These are phyloP conservation scores for Diorhabda sublineata DNA, from an alignment of 1,140 invertebrate species.

Conservation along the genomic window DNA sequence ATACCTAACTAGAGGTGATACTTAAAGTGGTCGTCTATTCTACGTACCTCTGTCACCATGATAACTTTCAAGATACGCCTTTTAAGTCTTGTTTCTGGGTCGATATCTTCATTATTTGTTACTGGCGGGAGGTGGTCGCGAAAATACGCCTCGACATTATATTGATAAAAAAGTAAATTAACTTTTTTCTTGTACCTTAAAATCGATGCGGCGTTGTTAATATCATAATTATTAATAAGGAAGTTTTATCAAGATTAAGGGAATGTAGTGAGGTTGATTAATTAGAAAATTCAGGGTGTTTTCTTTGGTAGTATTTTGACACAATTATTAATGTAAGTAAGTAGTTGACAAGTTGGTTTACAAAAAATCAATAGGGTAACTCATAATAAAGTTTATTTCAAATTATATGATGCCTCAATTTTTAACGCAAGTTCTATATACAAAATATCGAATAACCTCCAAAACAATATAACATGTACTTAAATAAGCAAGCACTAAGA, in stretches of 20 bases:
- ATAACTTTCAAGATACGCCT: constrained; percentile 38
- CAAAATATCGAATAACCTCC: too few relatives aligned
- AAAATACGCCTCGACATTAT: not conserved
- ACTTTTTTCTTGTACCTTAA: not conserved
- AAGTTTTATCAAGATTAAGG: not conserved
- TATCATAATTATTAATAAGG: not conserved
- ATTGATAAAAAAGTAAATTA: constrained; percentile 3
- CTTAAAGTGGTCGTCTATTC: constrained; percentile 44
- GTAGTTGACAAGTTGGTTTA: too few relatives aligned
- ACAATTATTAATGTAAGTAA: too few relatives aligned
- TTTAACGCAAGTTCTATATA: too few relatives aligned
- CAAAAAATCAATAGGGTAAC: too few relatives aligned
- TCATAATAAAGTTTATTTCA: too few relatives aligned
- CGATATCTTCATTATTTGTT: constrained; percentile 19
- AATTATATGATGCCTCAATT: too few relatives aligned
- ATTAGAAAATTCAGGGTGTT: not conserved
- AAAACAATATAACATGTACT: too few relatives aligned
- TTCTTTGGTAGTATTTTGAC: not conserved
- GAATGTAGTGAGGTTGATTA: not conserved
- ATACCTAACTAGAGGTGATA: constrained; percentile 45
- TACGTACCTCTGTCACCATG: constrained; percentile 30
- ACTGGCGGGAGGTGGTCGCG: not conserved
- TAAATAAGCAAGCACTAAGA: too few relatives aligned
- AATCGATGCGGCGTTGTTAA: not conserved
- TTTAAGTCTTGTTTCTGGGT: constrained; percentile 34